These are phyloP conservation scores for Mus minutoides DNA, from an alignment of 2,797 vertebrate species.

Conservation along the genomic window DNA sequence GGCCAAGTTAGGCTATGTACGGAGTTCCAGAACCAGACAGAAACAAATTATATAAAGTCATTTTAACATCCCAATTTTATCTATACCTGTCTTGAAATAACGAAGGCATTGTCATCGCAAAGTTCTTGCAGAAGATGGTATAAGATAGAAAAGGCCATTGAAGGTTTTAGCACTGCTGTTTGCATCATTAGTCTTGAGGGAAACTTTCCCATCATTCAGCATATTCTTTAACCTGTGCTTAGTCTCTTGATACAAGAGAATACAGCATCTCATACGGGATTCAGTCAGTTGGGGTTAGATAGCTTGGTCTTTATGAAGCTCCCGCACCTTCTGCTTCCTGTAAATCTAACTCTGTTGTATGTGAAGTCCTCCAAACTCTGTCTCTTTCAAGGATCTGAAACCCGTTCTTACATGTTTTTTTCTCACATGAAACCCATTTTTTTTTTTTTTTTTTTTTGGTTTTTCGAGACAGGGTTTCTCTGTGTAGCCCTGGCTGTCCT, in stretches of 20 bases:
- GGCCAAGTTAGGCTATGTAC: background rate
- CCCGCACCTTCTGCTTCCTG: background rate
- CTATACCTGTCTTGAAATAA: background rate
- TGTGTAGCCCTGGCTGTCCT: too few species aligned
- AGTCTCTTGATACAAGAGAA: background rate
- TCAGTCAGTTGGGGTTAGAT: background rate
- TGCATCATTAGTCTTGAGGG: background rate
- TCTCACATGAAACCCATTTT: too few species aligned
- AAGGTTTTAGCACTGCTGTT: background rate
- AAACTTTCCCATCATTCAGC: background rate
- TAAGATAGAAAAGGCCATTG: background rate
- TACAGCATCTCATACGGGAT: background rate
- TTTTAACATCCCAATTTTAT: constrained; percentile 17
- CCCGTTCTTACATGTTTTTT: too few species aligned
- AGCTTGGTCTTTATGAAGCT: background rate
- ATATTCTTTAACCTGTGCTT: background rate
- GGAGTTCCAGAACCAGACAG: background rate
- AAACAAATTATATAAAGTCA: background rate
- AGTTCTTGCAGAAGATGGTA: background rate
- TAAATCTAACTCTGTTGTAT: background rate
- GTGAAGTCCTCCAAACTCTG: background rate
- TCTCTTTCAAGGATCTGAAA: constrained; percentile 13
- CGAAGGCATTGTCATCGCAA: background rate
- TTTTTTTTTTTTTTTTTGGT: too few species aligned
- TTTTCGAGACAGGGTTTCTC: too few species aligned